A percentile compares a stretch with the other conserved stretches of the same genome.
phyloP scores from a whole-genome alignment of 2,888 invertebrate genomes.

The Athetis lepigone region DNA sequence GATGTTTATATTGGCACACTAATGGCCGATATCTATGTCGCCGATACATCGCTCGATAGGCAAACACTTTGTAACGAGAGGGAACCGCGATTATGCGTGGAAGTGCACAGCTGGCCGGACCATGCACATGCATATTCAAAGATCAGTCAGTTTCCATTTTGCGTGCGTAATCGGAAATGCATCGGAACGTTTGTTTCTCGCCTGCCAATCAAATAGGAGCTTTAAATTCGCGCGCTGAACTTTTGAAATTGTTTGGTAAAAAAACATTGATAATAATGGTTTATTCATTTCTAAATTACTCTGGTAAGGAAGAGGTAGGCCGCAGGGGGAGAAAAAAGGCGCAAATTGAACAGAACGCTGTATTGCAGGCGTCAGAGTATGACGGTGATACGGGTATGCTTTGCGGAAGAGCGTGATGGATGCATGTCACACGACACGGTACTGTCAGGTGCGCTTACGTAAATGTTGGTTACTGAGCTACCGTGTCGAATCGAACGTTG shows the following conservation, averaged over 20 bases:
- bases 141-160: constrained; percentile 88
- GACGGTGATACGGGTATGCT: constrained; percentile 74
- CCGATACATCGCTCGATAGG: constrained; percentile 61
- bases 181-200: constrained; percentile 68
- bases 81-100: constrained; percentile 64
- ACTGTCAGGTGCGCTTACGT: constrained; percentile 72
- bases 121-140: constrained; percentile 87
- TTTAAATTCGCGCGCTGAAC: constrained; percentile 66
- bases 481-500: constrained; percentile 76
- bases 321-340: constrained; percentile 73
- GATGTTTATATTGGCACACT: constrained; percentile 70
- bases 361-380: constrained; percentile 81
- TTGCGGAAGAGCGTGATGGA: constrained; percentile 81
- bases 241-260: constrained; percentile 60
- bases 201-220: constrained; percentile 74
- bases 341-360: constrained; percentile 69
- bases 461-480: constrained; percentile 79
- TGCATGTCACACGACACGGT: constrained; percentile 70
- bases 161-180: constrained; percentile 87
- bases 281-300: constrained; percentile 85
- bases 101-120: constrained; percentile 73
- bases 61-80: constrained; percentile 68
- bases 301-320: constrained; percentile 78
- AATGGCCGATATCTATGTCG: constrained; percentile 72
- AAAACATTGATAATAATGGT: constrained; percentile 74